Percentiles rank a stretch among this genome's conserved stretches.
phyloP scores from a whole-genome alignment of 2,113 vertebrate species.

The Notiomystis cincta region DNA sequence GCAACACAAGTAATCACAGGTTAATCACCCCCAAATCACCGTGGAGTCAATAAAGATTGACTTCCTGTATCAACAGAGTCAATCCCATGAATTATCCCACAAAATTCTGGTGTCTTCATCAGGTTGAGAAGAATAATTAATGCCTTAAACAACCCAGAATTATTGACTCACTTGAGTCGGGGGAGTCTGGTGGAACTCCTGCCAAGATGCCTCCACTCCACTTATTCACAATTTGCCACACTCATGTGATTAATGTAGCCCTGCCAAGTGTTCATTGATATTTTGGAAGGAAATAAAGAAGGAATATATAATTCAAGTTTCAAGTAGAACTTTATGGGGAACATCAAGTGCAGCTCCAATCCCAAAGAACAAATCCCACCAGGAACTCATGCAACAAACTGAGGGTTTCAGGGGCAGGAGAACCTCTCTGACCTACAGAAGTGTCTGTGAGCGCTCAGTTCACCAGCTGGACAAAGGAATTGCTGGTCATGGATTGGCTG shows the following conservation, averaged over 20 bases:
- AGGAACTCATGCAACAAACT: fast-evolving
- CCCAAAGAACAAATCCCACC: neutral
- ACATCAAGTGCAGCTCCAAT: neutral
- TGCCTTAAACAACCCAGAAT: neutral
- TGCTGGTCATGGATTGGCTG: neutral
- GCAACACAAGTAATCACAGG: neutral
- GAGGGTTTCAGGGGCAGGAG: neutral
- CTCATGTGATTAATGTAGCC: neutral
- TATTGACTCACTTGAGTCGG: neutral
- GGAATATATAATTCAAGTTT: neutral
- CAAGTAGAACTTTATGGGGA: neutral
- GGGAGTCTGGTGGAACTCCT: neutral
- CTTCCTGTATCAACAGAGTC: neutral
- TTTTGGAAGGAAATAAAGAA: neutral
- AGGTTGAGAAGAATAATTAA: neutral
- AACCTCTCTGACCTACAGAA: neutral
- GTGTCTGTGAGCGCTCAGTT: neutral
- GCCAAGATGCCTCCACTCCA: neutral
- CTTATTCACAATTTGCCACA: neutral
- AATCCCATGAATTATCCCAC: neutral
- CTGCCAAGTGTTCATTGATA: neutral
- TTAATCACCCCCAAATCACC: neutral
- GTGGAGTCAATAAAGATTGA: neutral
- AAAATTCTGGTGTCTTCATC: neutral
- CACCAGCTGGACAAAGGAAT: neutral